These are phyloP conservation scores for Climacteris rufus DNA, from an alignment of 2,113 vertebrate species.

Conservation along the genomic window DNA sequence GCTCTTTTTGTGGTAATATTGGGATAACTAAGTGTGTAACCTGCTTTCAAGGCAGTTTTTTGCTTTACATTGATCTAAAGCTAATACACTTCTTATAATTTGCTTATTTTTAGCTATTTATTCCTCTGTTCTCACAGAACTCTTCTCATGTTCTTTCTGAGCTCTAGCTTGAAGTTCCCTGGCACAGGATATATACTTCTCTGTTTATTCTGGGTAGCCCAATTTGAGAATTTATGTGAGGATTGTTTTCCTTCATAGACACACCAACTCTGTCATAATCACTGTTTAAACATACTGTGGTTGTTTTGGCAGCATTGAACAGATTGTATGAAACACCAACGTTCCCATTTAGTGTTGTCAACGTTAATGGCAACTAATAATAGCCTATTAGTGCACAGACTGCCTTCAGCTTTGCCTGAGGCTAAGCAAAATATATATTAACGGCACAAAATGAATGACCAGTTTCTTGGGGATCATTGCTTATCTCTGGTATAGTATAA, in stretches of 20 bases:
- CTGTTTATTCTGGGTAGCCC: neutral
- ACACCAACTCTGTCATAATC: neutral
- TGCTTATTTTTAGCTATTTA: neutral
- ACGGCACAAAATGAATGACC: slow-evolving; percentile 31
- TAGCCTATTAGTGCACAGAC: neutral
- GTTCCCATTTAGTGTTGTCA: slow-evolving; percentile 12
- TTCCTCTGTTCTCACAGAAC: no score
- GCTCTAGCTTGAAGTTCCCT: neutral
- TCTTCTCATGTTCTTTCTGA: neutral
- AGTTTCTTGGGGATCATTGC: slow-evolving; percentile 27
- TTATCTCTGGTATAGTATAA: neutral
- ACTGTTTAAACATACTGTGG: neutral
- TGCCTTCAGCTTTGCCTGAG: slow-evolving; percentile 42
- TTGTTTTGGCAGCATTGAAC: slow-evolving; percentile 25
- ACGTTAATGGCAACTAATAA: slow-evolving; percentile 37
- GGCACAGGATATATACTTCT: neutral
- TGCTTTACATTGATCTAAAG: neutral
- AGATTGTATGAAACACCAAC: slow-evolving; percentile 8
- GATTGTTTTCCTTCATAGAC: neutral
- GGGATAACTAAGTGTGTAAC: neutral
- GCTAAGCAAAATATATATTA: slow-evolving; percentile 45
- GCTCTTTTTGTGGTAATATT: neutral
- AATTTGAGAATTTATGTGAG: neutral
- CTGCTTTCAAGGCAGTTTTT: neutral
- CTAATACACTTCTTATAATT: neutral